Percentiles rank a stretch among this genome's conserved stretches.
These are phyloP conservation scores for Patiria pectinifera DNA, from an alignment of 53 echinoderm and acorn worm species.

Conservation along the genomic window DNA sequence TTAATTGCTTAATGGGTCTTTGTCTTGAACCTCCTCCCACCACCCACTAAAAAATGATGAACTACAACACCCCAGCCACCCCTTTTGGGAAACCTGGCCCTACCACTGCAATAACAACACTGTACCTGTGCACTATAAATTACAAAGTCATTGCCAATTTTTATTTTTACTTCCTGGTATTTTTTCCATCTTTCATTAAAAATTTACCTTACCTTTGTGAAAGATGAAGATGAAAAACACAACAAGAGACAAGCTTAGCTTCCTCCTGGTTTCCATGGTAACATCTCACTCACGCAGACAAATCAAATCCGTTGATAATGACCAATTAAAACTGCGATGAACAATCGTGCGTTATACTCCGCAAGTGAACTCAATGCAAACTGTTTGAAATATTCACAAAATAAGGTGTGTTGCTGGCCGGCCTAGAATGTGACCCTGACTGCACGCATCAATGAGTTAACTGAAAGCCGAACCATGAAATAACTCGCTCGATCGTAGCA, in stretches of 20 bases:
- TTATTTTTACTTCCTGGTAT: neutral
- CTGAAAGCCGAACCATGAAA: neutral
- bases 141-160: neutral
- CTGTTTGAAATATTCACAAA: neutral
- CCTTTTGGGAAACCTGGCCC: no score
- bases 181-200: neutral
- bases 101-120: neutral
- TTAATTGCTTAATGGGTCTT: neutral
- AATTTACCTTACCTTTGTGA: neutral
- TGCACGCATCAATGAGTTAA: neutral
- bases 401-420: neutral
- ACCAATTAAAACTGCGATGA: neutral
- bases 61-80: no score
- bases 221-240: neutral
- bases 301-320: neutral
- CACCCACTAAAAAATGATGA: neutral
- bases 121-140: no score
- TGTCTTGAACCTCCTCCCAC: neutral
- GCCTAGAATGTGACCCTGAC: neutral
- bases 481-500: no score
- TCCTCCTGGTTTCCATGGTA: neutral
- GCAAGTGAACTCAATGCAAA: neutral
- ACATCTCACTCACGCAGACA: neutral
- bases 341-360: no score
- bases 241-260: neutral